Conservation (phyloP, 2,888 invertebrate genomes). For the Plebejus argus region DNA sequence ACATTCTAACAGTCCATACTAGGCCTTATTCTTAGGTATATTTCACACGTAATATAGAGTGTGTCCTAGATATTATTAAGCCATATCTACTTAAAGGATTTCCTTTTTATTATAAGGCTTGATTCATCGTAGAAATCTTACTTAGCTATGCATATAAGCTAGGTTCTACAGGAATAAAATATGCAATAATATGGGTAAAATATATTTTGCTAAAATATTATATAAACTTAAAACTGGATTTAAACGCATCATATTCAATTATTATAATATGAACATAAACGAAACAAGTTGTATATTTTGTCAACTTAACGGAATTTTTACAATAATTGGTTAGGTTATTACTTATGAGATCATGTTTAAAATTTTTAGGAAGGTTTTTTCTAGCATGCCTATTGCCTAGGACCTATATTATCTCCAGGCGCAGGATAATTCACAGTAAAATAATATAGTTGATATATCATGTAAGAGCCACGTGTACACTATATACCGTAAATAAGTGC, state of each 20-base stretch:
- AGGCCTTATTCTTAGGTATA: background rate
- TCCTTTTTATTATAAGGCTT: constrained; percentile 19
- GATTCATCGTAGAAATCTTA: background rate
- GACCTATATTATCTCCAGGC: background rate
- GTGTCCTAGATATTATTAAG: background rate
- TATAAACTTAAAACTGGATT: background rate
- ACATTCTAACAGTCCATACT: constrained; percentile 6
- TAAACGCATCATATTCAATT: background rate
- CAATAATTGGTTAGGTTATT: too few species aligned
- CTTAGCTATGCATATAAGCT: background rate
- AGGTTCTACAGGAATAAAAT: background rate
- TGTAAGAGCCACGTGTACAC: too few species aligned
- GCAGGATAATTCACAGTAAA: background rate
- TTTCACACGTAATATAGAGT: constrained; percentile 14
- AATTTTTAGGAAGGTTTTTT: background rate
- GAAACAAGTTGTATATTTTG: too few species aligned
- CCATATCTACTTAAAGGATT: background rate
- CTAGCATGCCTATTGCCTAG: background rate
- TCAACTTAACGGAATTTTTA: too few species aligned
- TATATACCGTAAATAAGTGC: background rate
- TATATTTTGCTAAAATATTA: too few species aligned
- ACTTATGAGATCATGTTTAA: background rate
- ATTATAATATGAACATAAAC: too few species aligned
- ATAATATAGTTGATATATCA: too few species aligned
- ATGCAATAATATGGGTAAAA: background rate